Conservation (phyloP, 2,888 invertebrate species). For the Acholoe squamosa region DNA sequence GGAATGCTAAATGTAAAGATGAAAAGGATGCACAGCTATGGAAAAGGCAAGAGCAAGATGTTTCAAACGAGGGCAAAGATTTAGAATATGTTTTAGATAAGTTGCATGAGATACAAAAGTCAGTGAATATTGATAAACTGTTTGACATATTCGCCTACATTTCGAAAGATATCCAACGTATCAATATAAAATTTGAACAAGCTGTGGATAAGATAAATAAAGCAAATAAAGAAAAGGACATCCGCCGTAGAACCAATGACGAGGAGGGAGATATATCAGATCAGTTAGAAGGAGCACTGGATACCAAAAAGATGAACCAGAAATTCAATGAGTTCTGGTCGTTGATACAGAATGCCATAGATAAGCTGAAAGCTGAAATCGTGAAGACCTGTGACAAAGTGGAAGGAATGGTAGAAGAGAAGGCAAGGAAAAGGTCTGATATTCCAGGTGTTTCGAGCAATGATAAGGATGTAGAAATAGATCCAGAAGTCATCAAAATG, state of each 20-base stretch:
- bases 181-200: background rate
- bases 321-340: too few species aligned
- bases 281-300: too few species aligned
- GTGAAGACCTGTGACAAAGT: too few species aligned
- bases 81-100: background rate
- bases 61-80: background rate
- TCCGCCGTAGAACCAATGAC: too few species aligned
- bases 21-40: background rate
- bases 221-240: too few species aligned
- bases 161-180: background rate
- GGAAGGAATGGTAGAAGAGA: too few species aligned
- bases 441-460: background rate
- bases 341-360: too few species aligned
- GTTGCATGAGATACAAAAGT: background rate
- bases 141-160: background rate
- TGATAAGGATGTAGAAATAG: background rate
- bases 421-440: too few species aligned
- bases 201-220: too few species aligned
- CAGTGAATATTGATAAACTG: background rate
- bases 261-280: too few species aligned
- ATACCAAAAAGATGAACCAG: too few species aligned
- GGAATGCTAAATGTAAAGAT: background rate
- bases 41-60: background rate
- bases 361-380: too few species aligned
- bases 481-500: background rate